Conservation (phyloP, 35 echinoderm and acorn worm species). For the Apostichopus californicus region DNA sequence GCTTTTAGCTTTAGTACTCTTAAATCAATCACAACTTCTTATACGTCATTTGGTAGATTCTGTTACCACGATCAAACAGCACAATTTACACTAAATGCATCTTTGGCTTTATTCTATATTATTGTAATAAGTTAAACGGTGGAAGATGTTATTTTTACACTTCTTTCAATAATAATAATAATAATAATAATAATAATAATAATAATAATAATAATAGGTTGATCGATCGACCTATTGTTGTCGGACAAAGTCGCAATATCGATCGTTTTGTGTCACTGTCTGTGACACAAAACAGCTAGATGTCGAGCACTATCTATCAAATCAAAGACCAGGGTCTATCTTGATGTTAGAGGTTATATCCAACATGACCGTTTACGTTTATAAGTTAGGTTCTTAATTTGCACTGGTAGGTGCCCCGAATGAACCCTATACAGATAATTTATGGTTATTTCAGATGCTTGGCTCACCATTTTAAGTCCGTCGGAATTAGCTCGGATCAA, state of each 20-base stretch:
- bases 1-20: too few species aligned
- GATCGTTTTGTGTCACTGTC: not conserved
- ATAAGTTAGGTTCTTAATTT: not conserved
- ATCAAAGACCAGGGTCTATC: slow-evolving; percentile 1
- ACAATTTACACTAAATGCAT: too few species aligned
- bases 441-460: slow-evolving; percentile 53
- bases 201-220: too few species aligned
- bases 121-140: too few species aligned
- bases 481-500: not conserved
- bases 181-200: too few species aligned
- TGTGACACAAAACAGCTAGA: not conserved
- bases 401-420: not conserved
- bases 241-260: not conserved
- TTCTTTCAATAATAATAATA: too few species aligned
- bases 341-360: slow-evolving; percentile 21
- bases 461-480: slow-evolving; percentile 16
- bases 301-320: not conserved
- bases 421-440: slow-evolving; percentile 39
- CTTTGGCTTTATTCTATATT: too few species aligned
- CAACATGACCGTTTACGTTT: slow-evolving; percentile 1
- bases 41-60: too few species aligned
- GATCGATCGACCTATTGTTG: too few species aligned
- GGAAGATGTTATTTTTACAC: too few species aligned
- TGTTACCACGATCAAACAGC: too few species aligned
- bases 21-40: too few species aligned